Evolutionary conservation across 2,888 invertebrate species (phyloP), one percentile per base, ranked within the genome.

Genomic region (Hypolimnas misippus): DNA sequence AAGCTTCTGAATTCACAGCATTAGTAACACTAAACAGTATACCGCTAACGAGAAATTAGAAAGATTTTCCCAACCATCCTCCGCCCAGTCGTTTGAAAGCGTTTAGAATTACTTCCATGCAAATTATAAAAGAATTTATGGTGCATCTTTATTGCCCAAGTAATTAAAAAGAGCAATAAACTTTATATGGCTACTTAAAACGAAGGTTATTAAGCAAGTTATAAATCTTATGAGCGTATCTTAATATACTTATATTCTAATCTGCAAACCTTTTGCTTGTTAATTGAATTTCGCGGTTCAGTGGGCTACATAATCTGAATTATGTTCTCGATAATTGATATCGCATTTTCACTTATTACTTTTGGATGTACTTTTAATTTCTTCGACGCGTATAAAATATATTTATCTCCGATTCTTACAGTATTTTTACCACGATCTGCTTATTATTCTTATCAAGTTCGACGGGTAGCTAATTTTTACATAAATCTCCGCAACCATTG

Each of bases 151-250:
- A 59, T 42, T 19, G 21, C 54, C 35, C 6, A 19, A 51, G 54
- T 38, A 50, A 59, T 63, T 58, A 63, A 51, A 40, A 19, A 33
- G 42, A 33, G 54, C 40, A 63, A 59, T 63, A 42, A 51, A 50
- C 35, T 7, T 58, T 63, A 58, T 62, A 62, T 40, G 40, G 49
- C 54, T 49, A 57, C 57, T 57, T 57, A 53, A 53, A 62, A 29
- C 38, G 53, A 49, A 53, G 46, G 35, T 53, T 52, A 62, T 57
- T 31, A 46, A 57, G 51, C 42, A 25, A 42, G 58, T 42, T 17
- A 42, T 42, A 31, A 40, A 42, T 62, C 49, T 25, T 16, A 40
- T 12, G 50, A 29, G 29, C 50, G 17, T 40, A 31, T 51, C 42
- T 42, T 56, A 40, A 42, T 33, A 40, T 16, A 21, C 55, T 49